Evolutionary conservation across 2,797 vertebrate species (phyloP), one percentile per base, ranked within the genome.

Genomic region (Kryptolebias ocellatus): DNA sequence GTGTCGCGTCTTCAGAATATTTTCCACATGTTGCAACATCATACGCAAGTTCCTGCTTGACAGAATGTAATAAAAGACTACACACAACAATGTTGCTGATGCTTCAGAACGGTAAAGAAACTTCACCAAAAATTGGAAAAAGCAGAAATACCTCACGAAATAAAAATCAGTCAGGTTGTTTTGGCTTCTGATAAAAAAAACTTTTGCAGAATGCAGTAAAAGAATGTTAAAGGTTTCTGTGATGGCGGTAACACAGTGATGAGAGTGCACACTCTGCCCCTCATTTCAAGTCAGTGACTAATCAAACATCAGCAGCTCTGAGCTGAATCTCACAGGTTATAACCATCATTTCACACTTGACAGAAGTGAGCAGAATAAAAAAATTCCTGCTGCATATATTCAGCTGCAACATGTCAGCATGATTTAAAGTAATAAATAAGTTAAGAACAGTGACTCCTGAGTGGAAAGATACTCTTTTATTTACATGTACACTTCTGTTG

Each of bases 251-350:
- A 37, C 53, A 52, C 4, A 10, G 53, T 27, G 47, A 72, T 53
- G 53, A 71, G 49, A 77, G 44, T 15, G 55, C 53, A 56, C 11
- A n/a, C 14, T 7, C 12, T 6, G 39, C 53, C 45, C 57, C 3
- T 12, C 31, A 57, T 59, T 74, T 60, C n/a, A 55, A 78, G 50
- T 64, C 64, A 51, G 17, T 63, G 66, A 63, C 77, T 74, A 51
- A 72, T 60, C 63, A 68, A 66, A 51, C 61, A 66, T 39, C 60
- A 60, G 55, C 66, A 20, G 27, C 42, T 55, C 17, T n/a, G 18
- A 62, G 3, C 20, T 20, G 16, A 75, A 61, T 60, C 17, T 54
- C 53, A 53, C n/a, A 46, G 29, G 59, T 73, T 63, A 31, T 10
- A 56, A 50, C 45, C 14, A 14, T 39, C 27, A 60, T 53, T 58